A percentile compares a stretch with the other conserved stretches of the same genome.
Conservation (phyloP, 1,140 invertebrate genomes). For the Drosophila guanche region DNA sequence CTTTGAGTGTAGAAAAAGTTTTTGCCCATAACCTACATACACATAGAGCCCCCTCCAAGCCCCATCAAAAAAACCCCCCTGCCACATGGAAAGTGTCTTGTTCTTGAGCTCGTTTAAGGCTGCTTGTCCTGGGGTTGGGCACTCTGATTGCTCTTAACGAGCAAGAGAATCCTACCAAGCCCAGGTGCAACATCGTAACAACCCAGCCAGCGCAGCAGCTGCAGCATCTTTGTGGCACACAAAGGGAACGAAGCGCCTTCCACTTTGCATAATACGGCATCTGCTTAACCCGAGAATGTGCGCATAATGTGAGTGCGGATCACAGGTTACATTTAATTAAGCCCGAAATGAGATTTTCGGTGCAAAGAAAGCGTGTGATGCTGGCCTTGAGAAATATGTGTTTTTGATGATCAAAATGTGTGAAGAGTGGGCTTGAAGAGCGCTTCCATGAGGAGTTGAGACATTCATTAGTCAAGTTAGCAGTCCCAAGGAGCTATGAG, state of each 20-base stretch:
- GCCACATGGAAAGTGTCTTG: slow-evolving; percentile 1
- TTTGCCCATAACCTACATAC: slow-evolving; percentile 23
- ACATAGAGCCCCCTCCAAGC: slow-evolving; percentile 2
- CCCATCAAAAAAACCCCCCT: neutral
- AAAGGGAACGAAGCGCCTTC: slow-evolving; percentile 14
- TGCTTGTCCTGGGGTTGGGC: neutral
- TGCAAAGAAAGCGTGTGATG: neutral
- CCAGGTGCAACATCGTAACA: slow-evolving; percentile 36
- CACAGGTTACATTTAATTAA: slow-evolving; percentile 73
- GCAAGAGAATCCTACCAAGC: neutral
- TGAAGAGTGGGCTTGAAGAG: slow-evolving; percentile 10
- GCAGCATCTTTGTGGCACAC: slow-evolving; percentile 8
- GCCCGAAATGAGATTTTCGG: slow-evolving; percentile 65
- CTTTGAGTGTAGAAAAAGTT: slow-evolving; percentile 63
- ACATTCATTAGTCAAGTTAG: slow-evolving; percentile 14
- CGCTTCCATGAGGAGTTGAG: neutral
- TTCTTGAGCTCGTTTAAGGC: slow-evolving; percentile 20
- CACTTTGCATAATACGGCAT: slow-evolving; percentile 65
- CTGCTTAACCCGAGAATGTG: slow-evolving; percentile 64
- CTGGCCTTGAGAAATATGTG: slow-evolving; percentile 46
- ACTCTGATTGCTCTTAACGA: slow-evolving; percentile 6
- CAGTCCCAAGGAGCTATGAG: too few relatives aligned
- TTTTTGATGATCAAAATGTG: slow-evolving; percentile 17
- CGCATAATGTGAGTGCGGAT: slow-evolving; percentile 59
- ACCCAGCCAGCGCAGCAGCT: neutral